Evolutionary conservation across 2,797 vertebrate species (phyloP), one percentile per base, ranked within the genome.

Genomic region (Monodelphis domestica): DNA sequence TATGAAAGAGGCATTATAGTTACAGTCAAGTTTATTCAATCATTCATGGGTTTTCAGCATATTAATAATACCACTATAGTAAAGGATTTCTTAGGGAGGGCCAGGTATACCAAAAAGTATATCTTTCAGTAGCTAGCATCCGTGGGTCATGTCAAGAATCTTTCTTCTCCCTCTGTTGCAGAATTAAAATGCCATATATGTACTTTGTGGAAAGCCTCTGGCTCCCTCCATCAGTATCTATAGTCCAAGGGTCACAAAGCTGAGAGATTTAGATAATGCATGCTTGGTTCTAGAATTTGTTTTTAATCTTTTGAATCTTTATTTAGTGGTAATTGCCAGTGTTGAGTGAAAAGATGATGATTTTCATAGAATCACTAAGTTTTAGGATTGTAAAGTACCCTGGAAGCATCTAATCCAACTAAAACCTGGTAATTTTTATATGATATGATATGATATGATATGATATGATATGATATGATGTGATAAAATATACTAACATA

Each of bases 241-340:
- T 26, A 53, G 53, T 94, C 54, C 87, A 59, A 91, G 90, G 33
- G 88, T 88, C 3, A 5, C 56, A 87, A 33, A 54, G 1, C 89
- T 91, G 92, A 94, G 91, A 95, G 70, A 54, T 90, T 84, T 26
- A 38, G 29, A 91, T 94, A 28, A 90, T 89, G 54, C 51, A 50
- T 56, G 87, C 30, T 55, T 55, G 54, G 24, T 54, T 94, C 70
- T 90, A 28, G 45, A 15, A 15, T 87, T 56, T 45, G 9, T 84
- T 84, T 78, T 84, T 84, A 70, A 70, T 38, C 5, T 33, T 38
- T 70, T 17, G 7, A 45, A 24, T 84, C 63, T 9, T 38, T 70
- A 45, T 84, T 84, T 45, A 45, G 70, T 84, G 45, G 21, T 45
- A 4, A 45, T 84, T 45, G 12, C 38, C 26, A 45, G 38, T 30